These are phyloP conservation scores for Scaptomyza cyrtandrae DNA, from an alignment of 2,888 invertebrate species.

Conservation along the genomic window DNA sequence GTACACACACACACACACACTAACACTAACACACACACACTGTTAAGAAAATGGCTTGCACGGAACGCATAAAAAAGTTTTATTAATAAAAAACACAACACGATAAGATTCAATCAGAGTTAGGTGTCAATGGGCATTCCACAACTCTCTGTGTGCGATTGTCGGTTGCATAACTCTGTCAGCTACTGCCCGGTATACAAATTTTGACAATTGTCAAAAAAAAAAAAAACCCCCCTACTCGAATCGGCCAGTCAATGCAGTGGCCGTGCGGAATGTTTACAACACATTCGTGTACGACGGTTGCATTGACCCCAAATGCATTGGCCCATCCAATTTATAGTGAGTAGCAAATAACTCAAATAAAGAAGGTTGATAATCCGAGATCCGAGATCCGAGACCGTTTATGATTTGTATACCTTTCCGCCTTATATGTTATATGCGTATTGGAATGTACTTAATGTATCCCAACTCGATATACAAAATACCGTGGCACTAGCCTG, in stretches of 20 bases:
- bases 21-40: slow-evolving; percentile 39
- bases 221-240: slow-evolving; percentile 4
- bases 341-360: slow-evolving; percentile 43
- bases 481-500: slow-evolving; percentile 82
- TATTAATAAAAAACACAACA: slow-evolving; percentile 36
- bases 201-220: slow-evolving; percentile 50
- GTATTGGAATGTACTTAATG: slow-evolving; percentile 49
- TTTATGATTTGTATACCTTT: slow-evolving; percentile 46
- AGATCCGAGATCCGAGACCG: slow-evolving; percentile 5
- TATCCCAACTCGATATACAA: slow-evolving; percentile 28
- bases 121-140: slow-evolving; percentile 81
- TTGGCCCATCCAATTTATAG: slow-evolving; percentile 46
- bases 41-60: slow-evolving; percentile 58
- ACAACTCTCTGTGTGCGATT: slow-evolving; percentile 72
- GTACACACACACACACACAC: slow-evolving; percentile 42
- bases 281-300: slow-evolving; percentile 75
- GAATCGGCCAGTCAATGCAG: slow-evolving; percentile 65
- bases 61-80: slow-evolving; percentile 50
- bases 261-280: slow-evolving; percentile 78
- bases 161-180: slow-evolving; percentile 83
- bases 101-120: slow-evolving; percentile 82
- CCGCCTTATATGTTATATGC: slow-evolving; percentile 43
- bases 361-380: slow-evolving; percentile 19
- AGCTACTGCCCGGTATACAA: slow-evolving; percentile 80
- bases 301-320: slow-evolving; percentile 63